These are phyloP conservation scores for Diarsia dahlii DNA, from an alignment of 2,888 invertebrate genomes.

Conservation along the genomic window DNA sequence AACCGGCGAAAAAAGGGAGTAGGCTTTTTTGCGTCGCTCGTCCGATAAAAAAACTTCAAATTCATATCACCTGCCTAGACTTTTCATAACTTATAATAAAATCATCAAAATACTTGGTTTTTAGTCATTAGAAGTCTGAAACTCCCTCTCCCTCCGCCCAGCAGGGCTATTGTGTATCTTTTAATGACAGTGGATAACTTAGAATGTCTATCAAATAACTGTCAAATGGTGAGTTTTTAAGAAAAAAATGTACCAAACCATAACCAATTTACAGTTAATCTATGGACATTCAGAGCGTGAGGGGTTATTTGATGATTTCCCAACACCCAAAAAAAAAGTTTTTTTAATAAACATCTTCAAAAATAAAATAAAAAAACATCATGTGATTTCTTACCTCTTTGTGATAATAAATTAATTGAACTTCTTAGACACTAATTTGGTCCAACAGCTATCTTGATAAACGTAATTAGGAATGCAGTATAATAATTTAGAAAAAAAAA, in stretches of 20 bases:
- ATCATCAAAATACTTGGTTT: not conserved
- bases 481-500: not conserved
- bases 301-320: too few relatives aligned
- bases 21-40: not conserved
- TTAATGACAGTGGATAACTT: too few relatives aligned
- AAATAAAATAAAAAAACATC: slow-evolving; percentile 23
- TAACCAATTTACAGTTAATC: too few relatives aligned
- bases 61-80: not conserved
- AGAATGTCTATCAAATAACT: too few relatives aligned
- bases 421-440: not conserved
- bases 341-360: not conserved
- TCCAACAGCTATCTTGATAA: not conserved
- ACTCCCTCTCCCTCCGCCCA: too few relatives aligned
- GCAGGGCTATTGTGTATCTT: too few relatives aligned
- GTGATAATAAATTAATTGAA: slow-evolving; percentile 12
- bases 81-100: not conserved
- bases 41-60: not conserved
- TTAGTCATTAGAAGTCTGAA: too few relatives aligned
- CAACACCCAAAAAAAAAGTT: too few relatives aligned
- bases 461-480: slow-evolving; percentile 5
- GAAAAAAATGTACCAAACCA: too few relatives aligned
- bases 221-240: too few relatives aligned
- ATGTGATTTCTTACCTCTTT: slow-evolving; percentile 51
- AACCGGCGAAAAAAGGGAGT: not conserved
- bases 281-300: too few relatives aligned